A percentile compares a stretch with the other conserved stretches of the same genome.
Conservation (phyloP, 1,140 invertebrate genomes). For the Heliconius melpomene region DNA sequence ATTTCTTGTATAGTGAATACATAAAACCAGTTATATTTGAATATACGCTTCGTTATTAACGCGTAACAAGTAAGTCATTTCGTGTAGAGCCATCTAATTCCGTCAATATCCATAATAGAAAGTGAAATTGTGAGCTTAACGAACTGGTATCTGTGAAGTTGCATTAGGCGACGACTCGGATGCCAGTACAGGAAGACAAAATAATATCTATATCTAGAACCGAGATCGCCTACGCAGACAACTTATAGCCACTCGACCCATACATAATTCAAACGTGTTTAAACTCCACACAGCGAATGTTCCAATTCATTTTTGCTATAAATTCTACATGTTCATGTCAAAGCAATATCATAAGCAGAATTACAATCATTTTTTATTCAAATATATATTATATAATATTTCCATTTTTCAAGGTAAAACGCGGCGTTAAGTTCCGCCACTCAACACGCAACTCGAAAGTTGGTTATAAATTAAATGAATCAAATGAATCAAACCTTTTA, state of each 20-base stretch:
- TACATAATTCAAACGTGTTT: constrained; percentile 71
- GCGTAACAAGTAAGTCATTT: constrained; percentile 19
- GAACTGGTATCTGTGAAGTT: constrained; percentile 41
- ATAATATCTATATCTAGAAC: constrained; percentile 47
- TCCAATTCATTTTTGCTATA: constrained; percentile 65
- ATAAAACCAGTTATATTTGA: neutral
- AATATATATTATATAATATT: too few species aligned
- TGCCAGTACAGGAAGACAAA: constrained; percentile 45
- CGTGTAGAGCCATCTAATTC: constrained; percentile 35
- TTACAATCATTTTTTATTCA: constrained; percentile 21
- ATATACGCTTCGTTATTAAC: constrained; percentile 1
- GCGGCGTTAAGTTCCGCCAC: too few species aligned
- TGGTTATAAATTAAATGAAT: constrained; percentile 9
- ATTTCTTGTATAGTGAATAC: neutral
- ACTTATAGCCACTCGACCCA: constrained; percentile 49
- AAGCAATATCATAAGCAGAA: constrained; percentile 26
- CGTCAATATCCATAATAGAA: constrained; percentile 44
- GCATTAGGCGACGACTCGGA: constrained; percentile 43
- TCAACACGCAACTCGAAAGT: too few species aligned
- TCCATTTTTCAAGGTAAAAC: too few species aligned
- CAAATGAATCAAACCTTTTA: constrained; percentile 20
- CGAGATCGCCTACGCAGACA: constrained; percentile 60
- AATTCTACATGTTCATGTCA: constrained; percentile 43
- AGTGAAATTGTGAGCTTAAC: constrained; percentile 43
- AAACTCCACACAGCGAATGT: constrained; percentile 51